Evolutionary conservation across 2,888 invertebrate genomes (phyloP).

Genomic region (Orchesella flavescens): DNA sequence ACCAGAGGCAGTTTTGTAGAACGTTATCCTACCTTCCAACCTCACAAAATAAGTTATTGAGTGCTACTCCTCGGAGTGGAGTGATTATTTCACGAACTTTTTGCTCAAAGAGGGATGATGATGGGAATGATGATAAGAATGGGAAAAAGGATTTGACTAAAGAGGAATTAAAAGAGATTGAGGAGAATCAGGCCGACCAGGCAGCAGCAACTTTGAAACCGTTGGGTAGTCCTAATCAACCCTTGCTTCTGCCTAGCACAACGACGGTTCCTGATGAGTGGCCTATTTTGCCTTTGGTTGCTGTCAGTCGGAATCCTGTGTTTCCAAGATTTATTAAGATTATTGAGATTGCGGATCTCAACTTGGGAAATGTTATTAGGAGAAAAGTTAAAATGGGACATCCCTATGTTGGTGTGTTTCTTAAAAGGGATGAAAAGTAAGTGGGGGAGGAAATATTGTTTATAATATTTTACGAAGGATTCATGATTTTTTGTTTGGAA

Average conservation of each 20-base stretch:
- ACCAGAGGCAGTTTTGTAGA: constrained; percentile 6
- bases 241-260: constrained; percentile 82
- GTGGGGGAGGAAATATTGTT: constrained; percentile 68
- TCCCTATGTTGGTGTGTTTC: constrained; percentile 97
- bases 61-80: neutral
- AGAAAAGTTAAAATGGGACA: constrained; percentile 96
- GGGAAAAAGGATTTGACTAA: constrained; percentile 25
- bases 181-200: neutral
- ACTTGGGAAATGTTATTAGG: constrained; percentile 89
- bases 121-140: constrained; percentile 41
- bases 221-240: constrained; percentile 30
- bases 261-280: constrained; percentile 96
- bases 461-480: neutral
- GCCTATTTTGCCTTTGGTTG: constrained; percentile 96
- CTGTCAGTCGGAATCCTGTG: constrained; percentile 94
- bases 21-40: neutral
- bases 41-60: neutral
- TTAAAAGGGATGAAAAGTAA: constrained; percentile 91
- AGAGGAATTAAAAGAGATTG: constrained; percentile 11
- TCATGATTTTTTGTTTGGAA: constrained; percentile 16
- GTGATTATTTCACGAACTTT: constrained; percentile 14
- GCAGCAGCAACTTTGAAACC: neutral
- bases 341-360: constrained; percentile 91
- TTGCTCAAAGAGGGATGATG: constrained; percentile 52
- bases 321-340: constrained; percentile 99